Evolutionary conservation across 2,113 vertebrate species (phyloP), one percentile per base, ranked within the genome.

Genomic region (Zosterops lateralis): DNA sequence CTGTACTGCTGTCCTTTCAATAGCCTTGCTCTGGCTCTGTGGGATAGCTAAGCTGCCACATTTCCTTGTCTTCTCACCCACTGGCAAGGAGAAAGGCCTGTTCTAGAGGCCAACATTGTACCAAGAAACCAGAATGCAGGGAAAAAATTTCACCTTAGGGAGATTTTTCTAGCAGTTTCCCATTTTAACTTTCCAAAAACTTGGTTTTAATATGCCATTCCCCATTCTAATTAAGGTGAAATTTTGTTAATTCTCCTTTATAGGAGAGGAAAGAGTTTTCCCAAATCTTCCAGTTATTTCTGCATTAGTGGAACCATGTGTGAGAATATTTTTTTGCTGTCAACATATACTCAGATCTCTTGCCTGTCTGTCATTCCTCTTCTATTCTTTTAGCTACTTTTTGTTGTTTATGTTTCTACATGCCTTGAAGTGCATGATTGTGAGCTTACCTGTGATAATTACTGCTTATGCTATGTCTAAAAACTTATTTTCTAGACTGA

Each of bases 371-470:
- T 71, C 40, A 16, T 80, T 80, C 9, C 12, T 64, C 28, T 47
- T 38, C 57, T 86, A 7, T 80, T 66, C 47, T 57, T 75, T 36
- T 17, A 78, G 40, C 24, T 79, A 17, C 19, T 44, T 92, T 78
- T 26, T 40, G 62, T 50, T 21, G 31, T 64, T 95, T 83, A 45
- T 0, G 16, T 80, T 88, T 88, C 19, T 79, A 65, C 50, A 57
- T 76, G 31, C 50, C 72, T 80, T 89, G 50, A 92, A 65, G 38
- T 34, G 18, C 32, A 22, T 5, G 48, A 51, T 80, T 74, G 50
- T 54, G 38, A 80, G 45, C 50, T 58, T 68, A 96, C 51, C 56
- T 70, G 47, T 93, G 82, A 45, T 91, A 93, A 93, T 85, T 93
- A 31, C 38, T 65, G 45, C 64, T 91, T 88, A 53, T 11, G 21